These are phyloP conservation scores for Dryobates pubescens DNA, from an alignment of 2,797 vertebrate species.

Conservation along the genomic window DNA sequence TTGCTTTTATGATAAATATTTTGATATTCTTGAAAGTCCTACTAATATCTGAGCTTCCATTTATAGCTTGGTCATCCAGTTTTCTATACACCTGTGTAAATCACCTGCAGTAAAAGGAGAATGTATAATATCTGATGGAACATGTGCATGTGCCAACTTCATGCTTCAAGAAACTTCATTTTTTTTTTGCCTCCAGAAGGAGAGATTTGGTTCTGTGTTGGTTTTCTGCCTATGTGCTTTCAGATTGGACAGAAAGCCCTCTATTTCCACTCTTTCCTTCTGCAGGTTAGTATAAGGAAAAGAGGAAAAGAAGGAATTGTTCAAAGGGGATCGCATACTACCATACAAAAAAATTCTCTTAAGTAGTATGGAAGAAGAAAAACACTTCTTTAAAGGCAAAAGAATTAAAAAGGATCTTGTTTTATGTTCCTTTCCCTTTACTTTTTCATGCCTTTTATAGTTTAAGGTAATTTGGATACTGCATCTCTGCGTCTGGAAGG, in stretches of 20 bases:
- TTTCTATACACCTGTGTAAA: background rate
- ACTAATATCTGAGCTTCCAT: background rate
- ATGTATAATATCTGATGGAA: background rate
- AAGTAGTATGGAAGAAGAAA: background rate
- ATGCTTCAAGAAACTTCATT: background rate
- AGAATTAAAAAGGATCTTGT: background rate
- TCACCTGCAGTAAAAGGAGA: background rate
- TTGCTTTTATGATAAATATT: background rate
- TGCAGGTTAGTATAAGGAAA: background rate
- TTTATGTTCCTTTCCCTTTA: background rate
- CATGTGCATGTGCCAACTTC: background rate
- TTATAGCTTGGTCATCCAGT: background rate
- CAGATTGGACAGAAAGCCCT: background rate
- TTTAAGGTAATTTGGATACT: background rate
- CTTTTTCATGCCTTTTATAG: background rate
- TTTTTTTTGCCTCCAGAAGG: background rate
- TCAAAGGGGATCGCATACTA: background rate
- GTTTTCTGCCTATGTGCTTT: background rate
- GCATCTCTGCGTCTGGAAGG: background rate
- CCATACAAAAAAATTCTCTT: background rate
- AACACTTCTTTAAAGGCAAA: background rate
- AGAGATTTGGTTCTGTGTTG: background rate
- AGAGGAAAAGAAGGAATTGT: background rate
- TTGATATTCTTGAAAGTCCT: background rate
- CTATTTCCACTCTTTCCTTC: background rate